Conservation (phyloP, 2,113 vertebrate species). For the Chinchilla lanigera region DNA sequence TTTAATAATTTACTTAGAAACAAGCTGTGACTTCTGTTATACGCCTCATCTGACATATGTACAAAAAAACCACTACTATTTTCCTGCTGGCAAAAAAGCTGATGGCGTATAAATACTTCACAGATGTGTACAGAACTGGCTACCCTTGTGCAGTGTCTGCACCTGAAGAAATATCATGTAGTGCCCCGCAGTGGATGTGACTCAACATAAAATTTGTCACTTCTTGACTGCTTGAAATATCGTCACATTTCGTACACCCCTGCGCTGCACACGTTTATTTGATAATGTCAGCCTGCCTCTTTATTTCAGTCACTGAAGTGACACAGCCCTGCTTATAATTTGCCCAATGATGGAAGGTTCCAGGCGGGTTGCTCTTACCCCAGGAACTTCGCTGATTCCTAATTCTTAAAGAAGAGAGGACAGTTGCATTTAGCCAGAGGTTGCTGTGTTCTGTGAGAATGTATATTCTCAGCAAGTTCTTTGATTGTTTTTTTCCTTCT, state of each 20-base stretch:
- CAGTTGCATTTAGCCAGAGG: conserved; percentile 15
- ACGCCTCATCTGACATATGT: conserved; percentile 51
- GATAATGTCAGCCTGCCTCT: conserved; percentile 37
- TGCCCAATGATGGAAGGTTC: conserved; percentile 67
- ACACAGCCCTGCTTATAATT: conserved; percentile 67
- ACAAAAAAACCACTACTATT: conserved; percentile 28
- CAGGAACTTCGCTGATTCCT: conserved; percentile 60
- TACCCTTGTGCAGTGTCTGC: background rate
- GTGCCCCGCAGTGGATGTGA: conserved; percentile 24
- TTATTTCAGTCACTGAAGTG: conserved; percentile 71
- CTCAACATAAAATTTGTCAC: conserved; percentile 63
- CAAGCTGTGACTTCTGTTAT: conserved; percentile 13
- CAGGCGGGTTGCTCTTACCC: conserved; percentile 61
- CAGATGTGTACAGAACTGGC: conserved; percentile 31
- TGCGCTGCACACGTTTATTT: background rate
- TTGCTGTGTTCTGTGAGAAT: conserved; percentile 54
- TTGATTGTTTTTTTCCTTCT: conserved; percentile 56
- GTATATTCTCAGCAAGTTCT: conserved; percentile 54
- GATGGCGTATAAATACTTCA: conserved; percentile 53
- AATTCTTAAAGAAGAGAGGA: conserved; percentile 63
- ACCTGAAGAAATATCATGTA: conserved; percentile 41
- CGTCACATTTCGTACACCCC: conserved; percentile 33
- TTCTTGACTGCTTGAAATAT: conserved; percentile 59
- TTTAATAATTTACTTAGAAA: conserved; percentile 76
- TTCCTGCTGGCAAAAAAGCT: conserved; percentile 53